Evolutionary conservation across 1,140 invertebrate species (phyloP), one percentile per base, ranked within the genome.

Genomic region (Adoxophyes honmai): DNA sequence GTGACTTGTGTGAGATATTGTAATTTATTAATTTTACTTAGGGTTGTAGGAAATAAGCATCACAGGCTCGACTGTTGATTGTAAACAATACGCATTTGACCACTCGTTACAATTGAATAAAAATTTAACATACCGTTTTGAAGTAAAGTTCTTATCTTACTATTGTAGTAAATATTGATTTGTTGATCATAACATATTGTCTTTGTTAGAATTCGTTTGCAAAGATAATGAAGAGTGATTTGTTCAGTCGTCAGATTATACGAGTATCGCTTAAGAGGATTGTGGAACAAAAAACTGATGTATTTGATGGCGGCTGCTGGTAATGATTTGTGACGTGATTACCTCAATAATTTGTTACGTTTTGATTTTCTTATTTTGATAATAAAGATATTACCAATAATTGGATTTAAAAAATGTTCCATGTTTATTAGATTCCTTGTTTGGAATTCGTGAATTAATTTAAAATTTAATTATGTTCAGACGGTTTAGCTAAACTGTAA

Each of bases 41-140:
- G 34, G 48, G 48, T 51, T 62, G n/a, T 61, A 63, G 62, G 44
- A 59, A 65, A 56, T 66, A 62, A 66, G 65, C 67, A 70, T 75
- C 64, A 69, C 66, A 69, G 42, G 64, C 35, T 33, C 38, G 52
- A 58, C 58, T 71, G 60, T 65, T 65, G 62, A 55, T 21, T 18
- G 1, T 21, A 16, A 11, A 21, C 16, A 7, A 44, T 13, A 48
- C 42, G 42, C 42, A 48, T 48, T 48, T 48, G 21, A 48, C 21
- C 16, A 48, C n/a, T 11, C 15, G 21, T 18, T 21, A 18, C 10
- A 36, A 10, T 28, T 48, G 18, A 28, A 28, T n/a, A 5, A 11
- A 11, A 3, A 28, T 28, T 28, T 28, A 28, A 28, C 21, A 6
- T 28, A 28, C 6, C 6, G 21, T 28, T 28, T 28, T 6, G 21